Base-by-base conservation (phyloP, 1,140 invertebrate genomes). In the Caenorhabditis tropicalis region DNA sequence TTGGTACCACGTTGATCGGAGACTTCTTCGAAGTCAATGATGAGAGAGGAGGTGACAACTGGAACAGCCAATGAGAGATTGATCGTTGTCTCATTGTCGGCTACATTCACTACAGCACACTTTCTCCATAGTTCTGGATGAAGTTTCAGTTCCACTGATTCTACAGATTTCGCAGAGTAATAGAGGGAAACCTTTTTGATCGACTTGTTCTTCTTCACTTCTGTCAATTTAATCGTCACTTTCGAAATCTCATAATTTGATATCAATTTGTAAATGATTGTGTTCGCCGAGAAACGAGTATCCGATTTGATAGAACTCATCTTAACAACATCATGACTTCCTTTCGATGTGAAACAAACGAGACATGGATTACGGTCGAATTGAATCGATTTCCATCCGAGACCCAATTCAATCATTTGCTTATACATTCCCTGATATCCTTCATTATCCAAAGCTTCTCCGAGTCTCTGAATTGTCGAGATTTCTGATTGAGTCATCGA, bases 1-100 rank as follows among this genome's bases (percentile, higher is more conserved):
- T 93, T n/a, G 93, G 94, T 92, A 89, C 88, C 19, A 89, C 94
- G 94, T 91, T 94, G 96, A 90, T 99, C 97, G 90, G 97, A 98
- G 91, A 99, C 98, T 90, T 98, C 96, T 0, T 95, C 95, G 92
- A 98, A 99, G 91, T 99, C 97, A 90, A 99, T 95, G 96, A 98
- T 98, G n/a, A 99, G 92, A 92, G 98, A 98, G 89, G 96, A 98
- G 0, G 97, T 97, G 0, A 97, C 95, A 56, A 99, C 98, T 0
- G 97, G 97, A 33, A 99, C 92, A 0, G 96, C 95, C 89, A 99
- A 27, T n/a, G 82, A 49, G 3, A 86, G 16, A 31, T 53, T 80
- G 36, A 74, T 74, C 2, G 10, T 6, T 9, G 36, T 74, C 65
- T 74, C 65, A 9, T 74, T 74, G n/a, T 74, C 65, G 15, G 36